Conservation (phyloP, 2,888 invertebrate species). For the Sclerodermus sp. region DNA sequence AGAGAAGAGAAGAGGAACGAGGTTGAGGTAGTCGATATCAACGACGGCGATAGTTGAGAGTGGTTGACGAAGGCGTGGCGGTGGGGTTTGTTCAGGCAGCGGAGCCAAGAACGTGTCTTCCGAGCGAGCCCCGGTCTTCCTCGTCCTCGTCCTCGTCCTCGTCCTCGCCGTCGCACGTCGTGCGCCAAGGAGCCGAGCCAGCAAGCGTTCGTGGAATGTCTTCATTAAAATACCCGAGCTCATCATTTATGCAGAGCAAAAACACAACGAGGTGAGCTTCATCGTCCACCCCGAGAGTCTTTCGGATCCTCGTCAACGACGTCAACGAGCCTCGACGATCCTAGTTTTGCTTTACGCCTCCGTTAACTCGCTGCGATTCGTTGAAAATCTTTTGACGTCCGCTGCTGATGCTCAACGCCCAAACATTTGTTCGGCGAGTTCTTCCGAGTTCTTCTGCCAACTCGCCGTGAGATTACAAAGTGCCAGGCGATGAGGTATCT, state of each 20-base stretch:
- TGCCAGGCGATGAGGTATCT: too few relatives aligned
- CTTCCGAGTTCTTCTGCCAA: too few relatives aligned
- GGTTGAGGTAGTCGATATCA: conserved; percentile 10
- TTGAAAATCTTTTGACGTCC: too few relatives aligned
- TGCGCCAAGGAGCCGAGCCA: conserved; percentile 34
- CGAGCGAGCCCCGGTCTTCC: conserved; percentile 25
- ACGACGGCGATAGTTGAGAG: conserved; percentile 12
- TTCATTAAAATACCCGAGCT: conserved; percentile 52
- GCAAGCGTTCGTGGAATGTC: conserved; percentile 48
- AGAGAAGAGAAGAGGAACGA: conserved; percentile 1
- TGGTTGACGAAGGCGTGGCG: conserved; percentile 19
- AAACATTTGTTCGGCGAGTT: too few relatives aligned
- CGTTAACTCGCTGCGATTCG: too few relatives aligned
- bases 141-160: conserved; percentile 20
- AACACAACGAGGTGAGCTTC: conserved; percentile 45
- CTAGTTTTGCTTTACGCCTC: neutral
- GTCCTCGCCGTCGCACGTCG: conserved; percentile 14
- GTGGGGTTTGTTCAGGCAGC: conserved; percentile 15
- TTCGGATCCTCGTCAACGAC: too few relatives aligned
- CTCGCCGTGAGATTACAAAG: too few relatives aligned
- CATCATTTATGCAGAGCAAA: conserved; percentile 54
- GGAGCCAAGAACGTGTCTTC: conserved; percentile 27
- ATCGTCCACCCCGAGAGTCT: neutral
- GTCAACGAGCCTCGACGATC: too few relatives aligned
- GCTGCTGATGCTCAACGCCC: too few relatives aligned